Evolutionary conservation across 2,797 vertebrate genomes (phyloP), one percentile per base, ranked within the genome.

Genomic region (Furcifer pardalis): DNA sequence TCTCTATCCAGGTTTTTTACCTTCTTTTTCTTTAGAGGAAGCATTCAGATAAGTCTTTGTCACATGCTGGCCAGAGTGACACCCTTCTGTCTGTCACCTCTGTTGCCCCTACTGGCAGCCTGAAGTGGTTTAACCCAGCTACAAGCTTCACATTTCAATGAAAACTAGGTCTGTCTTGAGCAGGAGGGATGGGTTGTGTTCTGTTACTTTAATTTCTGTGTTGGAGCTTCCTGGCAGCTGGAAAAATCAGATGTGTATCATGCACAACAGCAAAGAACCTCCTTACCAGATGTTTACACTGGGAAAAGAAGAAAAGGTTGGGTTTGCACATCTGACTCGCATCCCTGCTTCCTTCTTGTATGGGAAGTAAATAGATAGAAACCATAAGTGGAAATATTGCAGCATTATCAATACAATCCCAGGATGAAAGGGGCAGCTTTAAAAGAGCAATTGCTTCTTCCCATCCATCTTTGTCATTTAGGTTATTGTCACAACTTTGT

Each of bases 251-350:
- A 78, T 72, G 83, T 62, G 75, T 25, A 7, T 78, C 12, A 15
- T 62, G 74, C 49, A 77, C 21, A 77, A 66, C 75, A 78, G 49
- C 75, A 72, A 76, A 71, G 66, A 72, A 25, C 10, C 66, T 69
- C 52, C 66, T 37, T 23, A 46, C n/a, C 83, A 84, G 83, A 75
- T 84, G 83, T 59, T 84, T 77, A 72, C 52, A 46, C 46, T 84
- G 83, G 75, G 56, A 62, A 72, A 68, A 37, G 23, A 71, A 66
- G 27, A 76, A 77, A 40, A 44, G 37, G 30, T 68, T n/a, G 21
- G 40, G 23, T 78, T 40, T 21, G 42, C 56, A 72, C 76, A 84
- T 78, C 76, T 78, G 83, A 52, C 52, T 84, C 40, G 44, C 23
- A 49, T 78, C 25, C 52, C 76, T 84, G 40, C 52, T 60, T 25